Evolutionary conservation across 2,888 invertebrate species (phyloP).

Genomic region (Plusia festucae): DNA sequence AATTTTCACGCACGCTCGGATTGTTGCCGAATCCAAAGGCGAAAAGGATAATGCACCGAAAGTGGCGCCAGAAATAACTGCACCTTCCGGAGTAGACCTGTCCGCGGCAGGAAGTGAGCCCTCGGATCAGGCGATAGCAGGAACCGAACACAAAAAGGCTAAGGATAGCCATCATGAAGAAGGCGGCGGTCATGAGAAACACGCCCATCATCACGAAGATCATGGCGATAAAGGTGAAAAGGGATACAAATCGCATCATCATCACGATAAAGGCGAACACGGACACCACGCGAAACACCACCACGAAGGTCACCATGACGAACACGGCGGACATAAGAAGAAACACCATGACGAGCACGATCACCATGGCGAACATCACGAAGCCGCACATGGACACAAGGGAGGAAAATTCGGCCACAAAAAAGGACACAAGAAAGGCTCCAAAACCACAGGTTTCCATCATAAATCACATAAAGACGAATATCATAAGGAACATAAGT

Average conservation of each 20-base stretch:
- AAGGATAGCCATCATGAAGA: constrained; percentile 89
- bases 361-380: constrained; percentile 93
- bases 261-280: constrained; percentile 94
- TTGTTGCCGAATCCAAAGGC: constrained; percentile 71
- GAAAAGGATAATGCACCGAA: constrained; percentile 63
- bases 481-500: constrained; percentile 95
- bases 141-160: constrained; percentile 84
- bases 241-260: constrained; percentile 93
- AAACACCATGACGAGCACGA: constrained; percentile 94
- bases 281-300: constrained; percentile 94
- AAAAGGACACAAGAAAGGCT: constrained; percentile 95
- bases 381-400: constrained; percentile 93
- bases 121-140: constrained; percentile 84
- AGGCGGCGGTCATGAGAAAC: constrained; percentile 92
- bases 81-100: constrained; percentile 59
- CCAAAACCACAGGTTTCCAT: constrained; percentile 95
- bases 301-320: constrained; percentile 93
- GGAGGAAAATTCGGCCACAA: constrained; percentile 94
- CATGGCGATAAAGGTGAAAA: constrained; percentile 94
- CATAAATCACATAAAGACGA: constrained; percentile 96
- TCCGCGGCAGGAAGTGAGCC: constrained; percentile 52
- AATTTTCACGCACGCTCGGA: constrained; percentile 72
- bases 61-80: constrained; percentile 52
- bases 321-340: constrained; percentile 94
- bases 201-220: constrained; percentile 91